phyloP scores from a whole-genome alignment of 2,888 invertebrate species.

The Crossocerus cetratus region DNA sequence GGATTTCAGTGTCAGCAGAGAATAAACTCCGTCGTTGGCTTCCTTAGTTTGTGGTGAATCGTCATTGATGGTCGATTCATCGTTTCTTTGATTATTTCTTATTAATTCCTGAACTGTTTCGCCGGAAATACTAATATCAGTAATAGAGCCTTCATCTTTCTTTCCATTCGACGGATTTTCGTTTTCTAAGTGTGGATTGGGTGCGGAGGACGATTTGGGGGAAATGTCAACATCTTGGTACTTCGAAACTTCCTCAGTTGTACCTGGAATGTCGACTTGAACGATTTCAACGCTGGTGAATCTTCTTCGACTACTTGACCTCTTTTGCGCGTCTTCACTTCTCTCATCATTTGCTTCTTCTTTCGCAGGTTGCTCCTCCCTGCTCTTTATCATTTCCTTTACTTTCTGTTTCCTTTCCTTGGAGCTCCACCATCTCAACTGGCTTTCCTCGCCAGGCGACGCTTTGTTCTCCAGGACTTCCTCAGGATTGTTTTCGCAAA shows the following conservation, averaged over 20 bases:
- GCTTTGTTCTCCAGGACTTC: not conserved
- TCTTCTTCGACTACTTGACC: not conserved
- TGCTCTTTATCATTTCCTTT: conserved; percentile 27
- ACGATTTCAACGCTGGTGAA: not conserved
- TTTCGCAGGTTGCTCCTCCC: conserved; percentile 16
- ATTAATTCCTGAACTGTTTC: too few relatives aligned
- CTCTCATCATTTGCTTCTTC: not conserved
- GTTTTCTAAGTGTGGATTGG: too few relatives aligned
- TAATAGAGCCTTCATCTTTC: too few relatives aligned
- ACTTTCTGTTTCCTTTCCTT: conserved; percentile 40
- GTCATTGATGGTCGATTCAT: too few relatives aligned
- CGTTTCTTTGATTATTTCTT: too few relatives aligned
- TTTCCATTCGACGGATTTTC: too few relatives aligned
- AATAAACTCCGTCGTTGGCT: conserved; percentile 24
- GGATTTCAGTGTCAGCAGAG: conserved; percentile 34
- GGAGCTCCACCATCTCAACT: conserved; percentile 42
- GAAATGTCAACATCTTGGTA: too few relatives aligned
- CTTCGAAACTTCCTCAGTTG: not conserved
- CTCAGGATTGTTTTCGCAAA: conserved; percentile 35
- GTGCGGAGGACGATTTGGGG: too few relatives aligned
- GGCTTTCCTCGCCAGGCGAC: conserved; percentile 2
- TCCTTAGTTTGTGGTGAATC: not conserved
- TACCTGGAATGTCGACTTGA: not conserved
- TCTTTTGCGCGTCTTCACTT: too few relatives aligned
- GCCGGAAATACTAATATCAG: too few relatives aligned